Base-by-base conservation (phyloP, 2,797 vertebrate species). In the Gallirallus australis region DNA sequence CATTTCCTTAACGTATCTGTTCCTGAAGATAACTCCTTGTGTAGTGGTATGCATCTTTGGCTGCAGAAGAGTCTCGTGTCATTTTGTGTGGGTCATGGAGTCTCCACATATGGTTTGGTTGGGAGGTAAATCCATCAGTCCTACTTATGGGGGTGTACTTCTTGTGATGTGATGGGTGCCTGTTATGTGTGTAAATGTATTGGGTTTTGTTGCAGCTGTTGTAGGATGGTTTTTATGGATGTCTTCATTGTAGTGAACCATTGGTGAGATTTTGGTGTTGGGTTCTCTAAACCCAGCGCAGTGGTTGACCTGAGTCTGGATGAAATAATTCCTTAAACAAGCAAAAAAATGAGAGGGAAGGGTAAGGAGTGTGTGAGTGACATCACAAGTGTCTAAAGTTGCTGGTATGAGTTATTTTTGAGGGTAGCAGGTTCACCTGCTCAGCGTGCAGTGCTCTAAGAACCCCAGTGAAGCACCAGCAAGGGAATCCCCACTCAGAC, bases 371-470 rank as follows among this genome's bases (percentile, higher is more conserved):
- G 11, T 3, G 13, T 30, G 45, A 33, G 52, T 19, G 8, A 7
- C 0, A 0, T 31, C 39, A 25, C 12, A 28, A 3, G 23, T 6
- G 7, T 37, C 23, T 7, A 4, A 50, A n/a, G 11, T 15, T 63
- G 59, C 16, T 39, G 59, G 52, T 23, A 25, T 12, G 7, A 15
- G 16, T 57, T 27, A 11, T 11, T 70, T 83, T 42, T 69, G 50
- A 45, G 63, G 20, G 63, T 30, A 27, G 50, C 14, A 15, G 50
- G 50, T 50, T 11, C 70, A 25, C 8, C 35, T 30, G 12, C 3
- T 17, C 50, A n/a, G 0, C 0, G 18, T 11, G 53, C 7, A 3
- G 11, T 31, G 16, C 35, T 27, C 33, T 16, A 39, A 50, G 54
- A 33, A 1, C 23, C 24, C 47, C 31, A 3, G 19, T 1, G 54